phyloP scores from a whole-genome alignment of 1,140 invertebrate species.

The Penaeus chinensis region DNA sequence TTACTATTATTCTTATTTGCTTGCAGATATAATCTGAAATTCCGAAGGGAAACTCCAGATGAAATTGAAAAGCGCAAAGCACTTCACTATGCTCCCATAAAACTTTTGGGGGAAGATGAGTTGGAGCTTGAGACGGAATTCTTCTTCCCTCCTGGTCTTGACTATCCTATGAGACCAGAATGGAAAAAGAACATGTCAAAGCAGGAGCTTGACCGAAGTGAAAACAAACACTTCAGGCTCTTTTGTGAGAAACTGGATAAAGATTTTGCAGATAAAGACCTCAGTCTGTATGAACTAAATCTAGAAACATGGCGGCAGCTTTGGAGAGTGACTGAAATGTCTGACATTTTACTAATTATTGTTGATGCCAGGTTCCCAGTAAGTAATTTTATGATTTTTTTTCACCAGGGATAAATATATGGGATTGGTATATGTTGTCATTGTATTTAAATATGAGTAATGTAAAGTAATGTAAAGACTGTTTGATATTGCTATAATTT shows the following conservation, averaged over 20 bases:
- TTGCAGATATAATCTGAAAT: conserved; percentile 69
- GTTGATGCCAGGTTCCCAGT: conserved; percentile 87
- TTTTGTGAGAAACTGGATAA: conserved; percentile 74
- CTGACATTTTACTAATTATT: conserved; percentile 86
- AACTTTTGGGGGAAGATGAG: conserved; percentile 77
- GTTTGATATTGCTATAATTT: no score
- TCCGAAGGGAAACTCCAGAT: conserved; percentile 76
- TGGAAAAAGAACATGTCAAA: conserved; percentile 83
- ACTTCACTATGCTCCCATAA: conserved; percentile 71
- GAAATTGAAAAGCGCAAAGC: conserved; percentile 74
- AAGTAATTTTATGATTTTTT: conserved; percentile 66
- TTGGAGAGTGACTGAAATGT: conserved; percentile 92
- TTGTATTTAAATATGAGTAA: conserved; percentile 14
- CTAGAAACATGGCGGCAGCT: conserved; percentile 93
- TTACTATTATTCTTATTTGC: not conserved
- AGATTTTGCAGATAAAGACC: conserved; percentile 68
- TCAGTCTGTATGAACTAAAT: conserved; percentile 89
- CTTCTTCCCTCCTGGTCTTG: conserved; percentile 79
- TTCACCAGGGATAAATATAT: not conserved
- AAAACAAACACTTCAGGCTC: conserved; percentile 69
- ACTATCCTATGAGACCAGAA: conserved; percentile 84
- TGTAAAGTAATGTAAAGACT: not conserved
- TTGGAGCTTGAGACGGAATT: conserved; percentile 69
- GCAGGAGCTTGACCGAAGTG: conserved; percentile 76
- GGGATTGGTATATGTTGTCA: not conserved